These are phyloP conservation scores for Hedya salicella DNA, from an alignment of 2,888 invertebrate species.

Conservation along the genomic window DNA sequence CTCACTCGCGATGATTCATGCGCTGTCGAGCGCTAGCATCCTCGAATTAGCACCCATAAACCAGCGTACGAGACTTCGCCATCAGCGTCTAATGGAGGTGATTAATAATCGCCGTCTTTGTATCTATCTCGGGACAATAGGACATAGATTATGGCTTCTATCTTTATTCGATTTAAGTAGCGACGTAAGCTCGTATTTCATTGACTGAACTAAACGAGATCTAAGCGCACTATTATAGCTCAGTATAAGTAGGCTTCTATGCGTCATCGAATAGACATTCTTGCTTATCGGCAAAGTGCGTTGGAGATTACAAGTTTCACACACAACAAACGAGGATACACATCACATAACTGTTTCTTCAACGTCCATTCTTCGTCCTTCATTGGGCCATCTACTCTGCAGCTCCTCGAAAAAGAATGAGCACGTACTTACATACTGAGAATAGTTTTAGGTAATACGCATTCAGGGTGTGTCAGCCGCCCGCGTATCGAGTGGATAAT, in stretches of 20 bases:
- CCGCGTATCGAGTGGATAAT: too few species aligned
- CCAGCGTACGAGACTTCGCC: background rate
- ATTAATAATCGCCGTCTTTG: conserved; percentile 32
- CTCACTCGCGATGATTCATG: background rate
- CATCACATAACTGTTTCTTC: too few species aligned
- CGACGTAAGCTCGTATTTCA: background rate
- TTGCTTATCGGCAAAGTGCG: too few species aligned
- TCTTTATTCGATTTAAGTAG: conserved; percentile 2
- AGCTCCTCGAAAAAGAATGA: too few species aligned
- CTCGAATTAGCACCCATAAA: background rate
- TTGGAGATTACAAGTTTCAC: too few species aligned
- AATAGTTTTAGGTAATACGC: too few species aligned
- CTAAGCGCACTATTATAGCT: background rate
- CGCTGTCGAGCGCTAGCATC: background rate
- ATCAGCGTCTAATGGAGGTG: conserved; percentile 22
- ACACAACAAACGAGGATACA: too few species aligned
- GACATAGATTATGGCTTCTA: conserved; percentile 10
- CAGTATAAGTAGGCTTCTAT: background rate
- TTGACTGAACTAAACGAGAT: background rate
- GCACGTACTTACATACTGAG: too few species aligned
- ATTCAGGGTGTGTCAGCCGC: too few species aligned
- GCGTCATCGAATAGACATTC: background rate
- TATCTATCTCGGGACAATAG: conserved; percentile 21
- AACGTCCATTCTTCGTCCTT: too few species aligned
- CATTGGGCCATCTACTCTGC: too few species aligned